A percentile compares a stretch with the other conserved stretches of the same genome.
Conservation (phyloP, 2,888 invertebrate species). For the Leptarthrus brevirostris region DNA sequence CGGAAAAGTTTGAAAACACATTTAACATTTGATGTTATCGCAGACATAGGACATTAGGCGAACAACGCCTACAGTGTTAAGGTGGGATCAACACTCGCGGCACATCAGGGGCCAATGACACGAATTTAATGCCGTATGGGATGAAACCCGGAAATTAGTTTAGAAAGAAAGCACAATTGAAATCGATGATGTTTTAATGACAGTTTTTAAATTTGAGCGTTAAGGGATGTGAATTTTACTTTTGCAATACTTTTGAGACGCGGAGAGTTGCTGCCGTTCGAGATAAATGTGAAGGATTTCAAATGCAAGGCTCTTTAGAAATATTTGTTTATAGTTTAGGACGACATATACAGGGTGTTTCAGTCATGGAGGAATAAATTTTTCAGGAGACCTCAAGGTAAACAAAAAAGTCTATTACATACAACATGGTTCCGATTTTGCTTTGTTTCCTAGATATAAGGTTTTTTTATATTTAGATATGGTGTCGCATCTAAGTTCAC, state of each 20-base stretch:
- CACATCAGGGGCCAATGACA: neutral
- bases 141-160: slow-evolving; percentile 14
- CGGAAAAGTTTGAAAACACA: slow-evolving; percentile 31
- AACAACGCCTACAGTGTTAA: neutral
- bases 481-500: too few relatives aligned
- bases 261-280: too few relatives aligned
- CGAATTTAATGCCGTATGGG: neutral
- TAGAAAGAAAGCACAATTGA: neutral
- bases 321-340: too few relatives aligned
- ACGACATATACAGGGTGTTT: too few relatives aligned
- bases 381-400: too few relatives aligned
- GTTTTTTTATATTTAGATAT: too few relatives aligned
- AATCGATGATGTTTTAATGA: slow-evolving; percentile 22
- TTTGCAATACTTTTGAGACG: neutral
- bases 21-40: slow-evolving; percentile 39
- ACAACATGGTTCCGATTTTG: too few relatives aligned
- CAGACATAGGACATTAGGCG: slow-evolving; percentile 15
- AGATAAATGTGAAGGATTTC: too few relatives aligned
- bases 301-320: too few relatives aligned
- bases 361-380: too few relatives aligned
- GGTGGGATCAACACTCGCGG: slow-evolving; percentile 2
- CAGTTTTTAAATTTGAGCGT: neutral
- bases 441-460: too few relatives aligned
- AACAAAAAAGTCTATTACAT: too few relatives aligned
- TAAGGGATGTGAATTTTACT: neutral